These are phyloP conservation scores for Cryptus armator DNA, from an alignment of 2,888 invertebrate species.

Conservation along the genomic window DNA sequence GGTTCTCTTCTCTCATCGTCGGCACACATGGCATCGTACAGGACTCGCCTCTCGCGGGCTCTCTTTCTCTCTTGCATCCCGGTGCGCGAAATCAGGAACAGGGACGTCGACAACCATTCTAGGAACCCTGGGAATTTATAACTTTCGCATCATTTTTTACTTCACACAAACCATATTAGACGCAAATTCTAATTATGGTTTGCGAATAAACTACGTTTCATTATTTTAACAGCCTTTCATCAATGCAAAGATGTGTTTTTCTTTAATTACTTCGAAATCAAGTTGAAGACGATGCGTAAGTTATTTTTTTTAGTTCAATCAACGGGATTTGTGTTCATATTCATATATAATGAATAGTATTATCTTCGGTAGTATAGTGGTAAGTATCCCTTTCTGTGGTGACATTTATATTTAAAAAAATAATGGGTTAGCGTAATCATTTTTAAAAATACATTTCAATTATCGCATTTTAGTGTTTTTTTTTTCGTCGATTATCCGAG, in stretches of 20 bases:
- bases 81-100: constrained; percentile 65
- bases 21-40: constrained; percentile 59
- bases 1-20: constrained; percentile 60
- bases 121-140: constrained; percentile 51
- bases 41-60: constrained; percentile 41
- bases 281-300: background rate
- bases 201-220: background rate
- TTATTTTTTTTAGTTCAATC: background rate
- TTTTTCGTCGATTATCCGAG: too few relatives aligned
- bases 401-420: too few relatives aligned
- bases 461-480: too few relatives aligned
- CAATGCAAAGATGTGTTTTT: background rate
- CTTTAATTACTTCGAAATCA: too few relatives aligned
- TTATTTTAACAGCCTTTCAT: background rate
- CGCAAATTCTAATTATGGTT: background rate
- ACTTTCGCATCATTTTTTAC: background rate
- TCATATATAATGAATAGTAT: background rate
- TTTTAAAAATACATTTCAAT: too few relatives aligned
- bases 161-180: too few relatives aligned
- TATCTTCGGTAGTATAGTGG: background rate
- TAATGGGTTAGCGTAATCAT: too few relatives aligned
- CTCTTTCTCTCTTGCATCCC: constrained; percentile 55
- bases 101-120: constrained; percentile 49
- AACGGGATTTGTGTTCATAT: background rate
- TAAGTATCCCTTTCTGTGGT: too few relatives aligned